Evolutionary conservation across 2,888 invertebrate genomes (phyloP), one percentile per base, ranked within the genome.

Genomic region (Thereva unica): DNA sequence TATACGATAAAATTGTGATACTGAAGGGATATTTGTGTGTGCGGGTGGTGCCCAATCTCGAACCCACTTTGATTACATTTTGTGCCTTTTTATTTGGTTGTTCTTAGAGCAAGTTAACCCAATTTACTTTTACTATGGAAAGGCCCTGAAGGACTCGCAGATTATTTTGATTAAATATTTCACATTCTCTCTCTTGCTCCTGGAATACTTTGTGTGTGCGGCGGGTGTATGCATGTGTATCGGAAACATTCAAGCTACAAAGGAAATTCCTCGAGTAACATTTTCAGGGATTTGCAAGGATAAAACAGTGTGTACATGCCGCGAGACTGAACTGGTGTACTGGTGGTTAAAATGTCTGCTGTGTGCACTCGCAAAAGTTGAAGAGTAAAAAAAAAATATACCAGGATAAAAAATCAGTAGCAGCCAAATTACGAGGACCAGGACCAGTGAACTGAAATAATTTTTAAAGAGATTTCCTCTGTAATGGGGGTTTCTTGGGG

Each of bases 141-240:
- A 57, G 35, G 7, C 66, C 66, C 66, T 37, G n/a, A 41, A 50
- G 66, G 57, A 44, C 66, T 66, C 52, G 49, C 56, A 50, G 66
- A 66, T 66, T 66, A 66, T 66, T 66, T 66, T 66, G 66, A 66
- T 66, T 66, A 66, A 66, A 66, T 56, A 49, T 57, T 66, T 66
- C 52, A 66, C 55, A 66, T 56, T 66, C 56, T 40, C 56, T 50
- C 23, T 12, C 55, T 42, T 65, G 44, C 47, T 65, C 23, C 10
- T 65, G 42, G 23, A 35, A 40, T 12, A 40, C 45, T 41, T 52
- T 53, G 34, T 42, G 47, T 55, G 64, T n/a, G 45, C 35, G 35
- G 12, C 42, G 52, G n/a, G 52, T 7, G 12, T 10, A 44, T 35
- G 45, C 23, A 54, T 23, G 23, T 23, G 23, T 23, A 23, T 23